Conservation (phyloP, 2,888 invertebrate species). For the Stenoptilia bipunctidactyla region DNA sequence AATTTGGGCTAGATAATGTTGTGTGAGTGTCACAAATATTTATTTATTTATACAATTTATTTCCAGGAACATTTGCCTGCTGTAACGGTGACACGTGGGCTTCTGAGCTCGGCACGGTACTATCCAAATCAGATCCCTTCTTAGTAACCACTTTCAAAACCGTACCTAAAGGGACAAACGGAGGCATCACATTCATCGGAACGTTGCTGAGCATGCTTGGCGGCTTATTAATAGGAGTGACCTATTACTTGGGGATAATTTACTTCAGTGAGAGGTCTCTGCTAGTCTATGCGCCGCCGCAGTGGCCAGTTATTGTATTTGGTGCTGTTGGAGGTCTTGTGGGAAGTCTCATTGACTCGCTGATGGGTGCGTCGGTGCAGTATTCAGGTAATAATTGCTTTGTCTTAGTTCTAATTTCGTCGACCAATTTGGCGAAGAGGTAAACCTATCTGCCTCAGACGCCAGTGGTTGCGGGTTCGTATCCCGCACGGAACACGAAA, state of each 20-base stretch:
- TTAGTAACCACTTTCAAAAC: conserved; percentile 79
- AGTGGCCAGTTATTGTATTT: conserved; percentile 83
- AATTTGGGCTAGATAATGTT: too few species aligned
- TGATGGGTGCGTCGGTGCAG: conserved; percentile 87
- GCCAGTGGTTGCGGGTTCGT: too few species aligned
- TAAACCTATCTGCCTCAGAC: too few species aligned
- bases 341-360: conserved; percentile 86
- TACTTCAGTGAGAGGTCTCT: conserved; percentile 73
- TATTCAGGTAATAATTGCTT: conserved; percentile 89
- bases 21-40: too few species aligned
- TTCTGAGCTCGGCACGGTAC: conserved; percentile 86
- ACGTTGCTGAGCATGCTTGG: conserved; percentile 73
- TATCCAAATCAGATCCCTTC: conserved; percentile 76
- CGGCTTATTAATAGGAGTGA: conserved; percentile 78
- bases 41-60: too few species aligned
- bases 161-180: conserved; percentile 91
- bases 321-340: conserved; percentile 82
- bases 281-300: conserved; percentile 74
- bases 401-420: too few species aligned
- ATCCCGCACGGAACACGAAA: too few species aligned
- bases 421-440: too few species aligned
- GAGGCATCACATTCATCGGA: conserved; percentile 80
- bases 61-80: conserved; percentile 79
- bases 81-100: conserved; percentile 93
- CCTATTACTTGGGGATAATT: conserved; percentile 77